phyloP scores from a whole-genome alignment of 2,797 vertebrate species.

The Tinamus major region DNA sequence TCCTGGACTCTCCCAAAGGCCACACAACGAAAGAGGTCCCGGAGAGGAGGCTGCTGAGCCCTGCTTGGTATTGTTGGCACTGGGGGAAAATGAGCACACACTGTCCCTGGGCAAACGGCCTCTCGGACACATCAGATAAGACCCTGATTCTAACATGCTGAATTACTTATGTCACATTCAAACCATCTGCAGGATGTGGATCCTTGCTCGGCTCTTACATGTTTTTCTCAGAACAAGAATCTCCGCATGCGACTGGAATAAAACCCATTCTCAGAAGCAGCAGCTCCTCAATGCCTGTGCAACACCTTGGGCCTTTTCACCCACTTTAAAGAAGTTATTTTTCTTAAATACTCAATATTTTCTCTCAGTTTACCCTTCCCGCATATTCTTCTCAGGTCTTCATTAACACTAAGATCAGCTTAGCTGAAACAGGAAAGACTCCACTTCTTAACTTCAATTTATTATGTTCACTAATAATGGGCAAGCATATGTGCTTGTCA shows the following conservation, averaged over 20 bases:
- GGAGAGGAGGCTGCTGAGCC: not conserved
- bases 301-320: not conserved
- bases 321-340: not conserved
- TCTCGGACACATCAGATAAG: not conserved
- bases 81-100: not conserved
- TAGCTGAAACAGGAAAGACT: not conserved
- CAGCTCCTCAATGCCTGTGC: not conserved
- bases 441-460: not conserved
- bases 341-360: not conserved
- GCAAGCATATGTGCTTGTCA: not conserved
- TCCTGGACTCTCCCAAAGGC: not conserved
- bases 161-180: not conserved
- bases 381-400: not conserved
- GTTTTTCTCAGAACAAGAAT: not conserved
- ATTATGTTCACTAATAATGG: not conserved
- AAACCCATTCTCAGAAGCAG: not conserved
- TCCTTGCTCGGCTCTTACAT: accelerated
- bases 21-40: accelerated
- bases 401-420: not conserved
- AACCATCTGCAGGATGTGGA: not conserved
- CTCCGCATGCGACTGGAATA: not conserved
- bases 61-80: not conserved
- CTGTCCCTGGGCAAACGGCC: not conserved
- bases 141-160: not conserved
- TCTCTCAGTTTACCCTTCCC: not conserved